Base-by-base conservation (phyloP, 35 echinoderm and acorn worm genomes). In the Stichopus chloronotus region DNA sequence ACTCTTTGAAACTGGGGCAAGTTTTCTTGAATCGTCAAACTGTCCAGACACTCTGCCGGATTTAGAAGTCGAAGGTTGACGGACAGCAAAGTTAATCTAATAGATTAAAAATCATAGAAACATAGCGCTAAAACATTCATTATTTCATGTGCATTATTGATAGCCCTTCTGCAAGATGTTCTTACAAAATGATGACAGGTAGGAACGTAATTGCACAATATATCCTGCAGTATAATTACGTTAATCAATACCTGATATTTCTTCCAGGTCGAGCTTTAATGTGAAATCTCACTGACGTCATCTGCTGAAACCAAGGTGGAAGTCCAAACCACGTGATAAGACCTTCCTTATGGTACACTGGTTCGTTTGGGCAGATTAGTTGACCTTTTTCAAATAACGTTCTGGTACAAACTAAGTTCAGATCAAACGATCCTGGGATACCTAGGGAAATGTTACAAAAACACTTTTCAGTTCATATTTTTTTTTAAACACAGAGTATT, bases 291-390 rank as follows among this genome's bases (percentile, higher is more conserved):
- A 58, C 5, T 5, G 82, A 22, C 24, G 82, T 85, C 82, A 20
- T 25, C 21, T 21, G 43, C 8, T 58, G 82, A 85, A 23, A 85
- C 82, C 82, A 85, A 7, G 82, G 82, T 14, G 82, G 82, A 59
- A 58, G 52, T 58, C 82, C 82, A 55, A 58, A 85, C 82, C 82
- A 85, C 1, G 55, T 85, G 55, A 85, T 56, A 53, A 58, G 58
- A 12, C 55, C 82, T 25, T 85, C 82, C 19, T 85, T 58, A 22
- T 85, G n/a, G 82, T 85, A 85, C 25, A 85, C 82, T 5, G 57
- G 55, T 22, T 85, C 82, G 5, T 55, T 16, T 17, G 82, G 0
- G 16, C 82, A 85, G 19, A 7, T 74, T 16, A 21, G 69, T n/a
- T 74, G 69, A 7, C 69, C 69, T 43, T 43, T 43, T 0, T 74